These are phyloP conservation scores for Anolis carolinensis DNA, from an alignment of 2,113 vertebrate species.

Conservation along the genomic window DNA sequence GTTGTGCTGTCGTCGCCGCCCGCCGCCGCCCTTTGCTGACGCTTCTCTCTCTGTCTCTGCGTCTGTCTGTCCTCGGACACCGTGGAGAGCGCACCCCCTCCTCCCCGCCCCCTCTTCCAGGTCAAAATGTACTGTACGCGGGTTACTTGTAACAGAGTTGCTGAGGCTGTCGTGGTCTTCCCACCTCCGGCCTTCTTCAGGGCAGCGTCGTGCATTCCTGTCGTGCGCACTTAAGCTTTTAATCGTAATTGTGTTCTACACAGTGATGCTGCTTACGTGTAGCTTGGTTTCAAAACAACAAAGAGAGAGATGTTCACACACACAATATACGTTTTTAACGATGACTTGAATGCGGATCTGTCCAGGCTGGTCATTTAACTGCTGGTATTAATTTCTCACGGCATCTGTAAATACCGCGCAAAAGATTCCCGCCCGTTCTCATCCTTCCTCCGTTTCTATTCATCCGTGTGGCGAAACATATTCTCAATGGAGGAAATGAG, in stretches of 20 bases:
- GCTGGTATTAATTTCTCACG: constrained; percentile 61
- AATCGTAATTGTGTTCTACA: constrained; percentile 75
- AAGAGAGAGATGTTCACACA: constrained; percentile 68
- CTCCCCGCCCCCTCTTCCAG: constrained; percentile 70
- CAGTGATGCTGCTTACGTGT: constrained; percentile 75
- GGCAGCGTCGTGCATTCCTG: constrained; percentile 73
- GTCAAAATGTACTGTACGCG: constrained; percentile 91
- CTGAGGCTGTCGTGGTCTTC: constrained; percentile 70
- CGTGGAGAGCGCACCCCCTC: constrained; percentile 74
- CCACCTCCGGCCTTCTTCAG: constrained; percentile 69
- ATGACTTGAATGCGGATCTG: constrained; percentile 71
- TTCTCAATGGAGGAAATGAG: neutral
- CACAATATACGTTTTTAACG: constrained; percentile 74
- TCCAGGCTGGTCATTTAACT: constrained; percentile 70
- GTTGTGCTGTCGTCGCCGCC: constrained; percentile 86
- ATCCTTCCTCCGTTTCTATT: neutral
- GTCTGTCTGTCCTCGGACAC: constrained; percentile 81
- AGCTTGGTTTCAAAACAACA: constrained; percentile 66
- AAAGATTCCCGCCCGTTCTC: constrained; percentile 46
- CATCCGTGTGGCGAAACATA: neutral
- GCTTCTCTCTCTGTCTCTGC: constrained; percentile 72
- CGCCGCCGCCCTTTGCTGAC: constrained; percentile 81
- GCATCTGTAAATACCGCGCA: constrained; percentile 54
- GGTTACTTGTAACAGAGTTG: constrained; percentile 88
- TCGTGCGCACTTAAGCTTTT: constrained; percentile 79